phyloP scores from a whole-genome alignment of 1,140 invertebrate species.

The Hyphantria cunea region DNA sequence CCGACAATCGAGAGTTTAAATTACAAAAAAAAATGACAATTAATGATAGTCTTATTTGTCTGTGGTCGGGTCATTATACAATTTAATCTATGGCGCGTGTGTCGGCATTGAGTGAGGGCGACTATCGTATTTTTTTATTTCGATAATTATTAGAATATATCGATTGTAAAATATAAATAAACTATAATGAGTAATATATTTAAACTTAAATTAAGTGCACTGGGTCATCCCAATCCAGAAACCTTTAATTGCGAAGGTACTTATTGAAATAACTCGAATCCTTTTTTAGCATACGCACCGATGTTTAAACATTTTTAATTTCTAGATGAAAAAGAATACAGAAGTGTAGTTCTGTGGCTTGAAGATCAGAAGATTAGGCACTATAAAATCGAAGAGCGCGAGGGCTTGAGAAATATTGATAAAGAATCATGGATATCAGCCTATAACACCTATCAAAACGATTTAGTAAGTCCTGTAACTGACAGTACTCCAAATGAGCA shows the following conservation, averaged over 20 bases:
- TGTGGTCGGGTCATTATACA: no score
- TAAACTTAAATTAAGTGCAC: slow-evolving; percentile 87
- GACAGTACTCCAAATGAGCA: slow-evolving; percentile 81
- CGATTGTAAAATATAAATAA: not conserved
- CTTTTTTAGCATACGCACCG: not conserved
- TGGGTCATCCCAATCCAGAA: slow-evolving; percentile 88
- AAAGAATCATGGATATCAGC: slow-evolving; percentile 86
- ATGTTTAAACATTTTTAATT: slow-evolving; percentile 20
- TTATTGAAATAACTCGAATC: slow-evolving; percentile 2
- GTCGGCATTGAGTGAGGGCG: no score
- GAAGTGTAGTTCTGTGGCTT: slow-evolving; percentile 92
- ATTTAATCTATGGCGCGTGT: no score
- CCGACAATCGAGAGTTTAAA: no score
- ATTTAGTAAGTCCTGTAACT: slow-evolving; percentile 85
- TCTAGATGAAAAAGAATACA: slow-evolving; percentile 90
- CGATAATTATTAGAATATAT: no score
- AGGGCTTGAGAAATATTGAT: slow-evolving; percentile 85
- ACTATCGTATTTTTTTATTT: no score
- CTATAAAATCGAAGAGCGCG: slow-evolving; percentile 92
- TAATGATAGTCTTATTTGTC: no score
- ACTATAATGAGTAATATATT: slow-evolving; percentile 82
- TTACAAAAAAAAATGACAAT: no score
- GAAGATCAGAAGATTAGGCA: slow-evolving; percentile 97
- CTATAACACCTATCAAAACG: slow-evolving; percentile 89
- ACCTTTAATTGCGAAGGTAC: slow-evolving; percentile 86